Conservation (phyloP, 2,888 invertebrate species). For the Aphidoletes aphidimyza region DNA sequence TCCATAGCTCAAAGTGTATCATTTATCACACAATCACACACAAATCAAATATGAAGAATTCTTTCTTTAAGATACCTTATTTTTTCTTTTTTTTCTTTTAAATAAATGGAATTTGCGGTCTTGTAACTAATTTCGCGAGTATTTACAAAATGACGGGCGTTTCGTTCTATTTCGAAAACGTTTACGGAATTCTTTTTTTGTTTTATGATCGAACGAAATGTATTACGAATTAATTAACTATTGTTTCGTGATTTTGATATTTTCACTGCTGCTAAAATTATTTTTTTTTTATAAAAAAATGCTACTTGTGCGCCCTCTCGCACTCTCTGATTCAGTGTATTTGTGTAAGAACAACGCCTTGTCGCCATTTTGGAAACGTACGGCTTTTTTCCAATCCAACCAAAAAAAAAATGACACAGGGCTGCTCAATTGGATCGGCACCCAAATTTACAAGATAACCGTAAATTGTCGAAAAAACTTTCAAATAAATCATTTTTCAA, state of each 20-base stretch:
- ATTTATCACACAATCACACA: constrained; percentile 49
- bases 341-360: constrained; percentile 51
- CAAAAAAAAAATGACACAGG: neutral
- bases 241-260: constrained; percentile 43
- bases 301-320: constrained; percentile 51
- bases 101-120: neutral
- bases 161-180: neutral
- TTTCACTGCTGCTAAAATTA: constrained; percentile 43
- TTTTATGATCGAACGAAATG: neutral
- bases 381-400: constrained; percentile 45
- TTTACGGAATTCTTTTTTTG: constrained; percentile 21
- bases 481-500: too few species aligned
- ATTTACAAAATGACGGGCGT: neutral
- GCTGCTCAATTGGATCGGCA: neutral
- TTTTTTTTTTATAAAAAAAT: constrained; percentile 12
- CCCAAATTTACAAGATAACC: too few species aligned
- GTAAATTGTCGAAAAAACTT: too few species aligned
- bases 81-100: neutral
- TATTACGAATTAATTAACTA: neutral
- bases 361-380: constrained; percentile 51
- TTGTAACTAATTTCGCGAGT: neutral
- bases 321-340: constrained; percentile 40
- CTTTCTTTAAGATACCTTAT: constrained; percentile 28
- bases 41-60: neutral
- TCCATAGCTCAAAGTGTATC: constrained; percentile 35